phyloP scores from a whole-genome alignment of 2,797 vertebrate genomes.

The Streptopelia turtur region DNA sequence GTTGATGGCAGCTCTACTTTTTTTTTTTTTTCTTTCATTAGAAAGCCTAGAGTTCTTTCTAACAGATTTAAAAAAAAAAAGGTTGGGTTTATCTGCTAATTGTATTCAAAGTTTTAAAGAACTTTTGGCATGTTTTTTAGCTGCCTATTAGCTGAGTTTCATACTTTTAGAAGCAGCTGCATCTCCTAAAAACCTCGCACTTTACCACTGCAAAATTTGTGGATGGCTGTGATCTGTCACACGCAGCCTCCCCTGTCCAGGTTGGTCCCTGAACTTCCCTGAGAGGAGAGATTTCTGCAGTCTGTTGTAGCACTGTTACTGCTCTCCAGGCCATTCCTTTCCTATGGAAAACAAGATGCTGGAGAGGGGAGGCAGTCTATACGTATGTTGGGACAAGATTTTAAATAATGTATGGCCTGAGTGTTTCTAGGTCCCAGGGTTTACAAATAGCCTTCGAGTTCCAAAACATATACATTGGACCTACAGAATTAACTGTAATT shows the following conservation, averaged over 20 bases:
- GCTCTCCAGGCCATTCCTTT: background rate
- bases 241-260: background rate
- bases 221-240: background rate
- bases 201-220: background rate
- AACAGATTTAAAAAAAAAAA: background rate
- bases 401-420: background rate
- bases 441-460: background rate
- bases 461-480: background rate
- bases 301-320: background rate
- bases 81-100: background rate
- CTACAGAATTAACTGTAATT: background rate
- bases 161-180: background rate
- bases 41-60: background rate
- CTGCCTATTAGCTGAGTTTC: background rate
- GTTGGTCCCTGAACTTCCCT: background rate
- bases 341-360: background rate
- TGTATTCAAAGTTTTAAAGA: background rate
- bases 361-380: background rate
- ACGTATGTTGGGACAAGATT: background rate
- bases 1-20: background rate
- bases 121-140: background rate
- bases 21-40: background rate
- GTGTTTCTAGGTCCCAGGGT: background rate
- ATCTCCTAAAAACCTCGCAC: background rate
- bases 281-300: background rate